Percentiles rank a stretch among this genome's conserved stretches.
Evolutionary conservation across 2,888 invertebrate genomes (phyloP).

Genomic region (Macrosiphum euphorbiae): DNA sequence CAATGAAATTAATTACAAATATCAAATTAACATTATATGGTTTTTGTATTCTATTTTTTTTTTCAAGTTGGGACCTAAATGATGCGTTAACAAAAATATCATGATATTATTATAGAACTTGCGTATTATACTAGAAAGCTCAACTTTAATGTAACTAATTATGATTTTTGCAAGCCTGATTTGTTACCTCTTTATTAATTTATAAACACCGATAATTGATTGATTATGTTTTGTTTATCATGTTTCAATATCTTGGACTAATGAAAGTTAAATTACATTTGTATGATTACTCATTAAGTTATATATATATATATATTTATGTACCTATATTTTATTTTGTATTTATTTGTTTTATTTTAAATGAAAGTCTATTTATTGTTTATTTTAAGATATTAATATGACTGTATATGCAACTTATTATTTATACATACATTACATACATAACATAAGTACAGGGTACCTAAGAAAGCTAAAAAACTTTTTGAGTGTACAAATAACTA

Average conservation of each 20-base stretch:
- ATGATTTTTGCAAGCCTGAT: background rate
- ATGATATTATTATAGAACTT: background rate
- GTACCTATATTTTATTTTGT: conserved; percentile 22
- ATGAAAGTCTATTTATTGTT: background rate
- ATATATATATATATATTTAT: conserved; percentile 3
- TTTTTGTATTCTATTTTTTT: background rate
- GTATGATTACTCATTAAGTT: conserved; percentile 12
- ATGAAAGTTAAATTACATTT: conserved; percentile 9
- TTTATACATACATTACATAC: background rate
- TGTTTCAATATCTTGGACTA: background rate
- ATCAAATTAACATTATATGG: background rate
- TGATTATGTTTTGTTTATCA: background rate
- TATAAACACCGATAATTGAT: background rate
- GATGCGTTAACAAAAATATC: background rate
- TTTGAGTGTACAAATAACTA: background rate
- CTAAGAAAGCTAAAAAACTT: background rate
- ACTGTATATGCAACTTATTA: background rate
- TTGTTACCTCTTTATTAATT: conserved; percentile 16
- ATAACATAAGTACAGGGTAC: background rate
- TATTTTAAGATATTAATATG: background rate
- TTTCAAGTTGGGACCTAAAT: background rate
- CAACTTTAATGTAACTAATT: background rate
- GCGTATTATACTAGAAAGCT: background rate
- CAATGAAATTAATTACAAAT: background rate
- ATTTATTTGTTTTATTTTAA: conserved; percentile 43